Evolutionary conservation across 2,113 vertebrate genomes (phyloP).

Genomic region (Ammodramus savannarum): DNA sequence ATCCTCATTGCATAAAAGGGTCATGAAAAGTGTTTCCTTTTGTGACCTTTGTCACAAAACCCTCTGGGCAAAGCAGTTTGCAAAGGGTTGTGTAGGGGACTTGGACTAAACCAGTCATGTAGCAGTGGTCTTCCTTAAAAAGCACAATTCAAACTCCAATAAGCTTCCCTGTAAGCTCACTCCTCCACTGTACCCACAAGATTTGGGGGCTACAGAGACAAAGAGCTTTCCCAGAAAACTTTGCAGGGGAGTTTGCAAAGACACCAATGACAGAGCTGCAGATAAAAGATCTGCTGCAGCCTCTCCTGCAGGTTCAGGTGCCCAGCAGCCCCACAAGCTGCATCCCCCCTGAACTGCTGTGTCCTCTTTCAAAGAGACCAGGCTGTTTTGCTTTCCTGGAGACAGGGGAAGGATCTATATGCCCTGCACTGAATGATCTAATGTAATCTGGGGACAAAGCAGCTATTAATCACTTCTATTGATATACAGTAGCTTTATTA

Average conservation of each 20-base stretch:
- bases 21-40: not conserved
- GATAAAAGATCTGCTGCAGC: not conserved
- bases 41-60: not conserved
- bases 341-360: not conserved
- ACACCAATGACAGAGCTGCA: accelerated
- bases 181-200: not conserved
- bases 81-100: not conserved
- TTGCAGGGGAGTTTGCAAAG: not conserved
- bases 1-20: not conserved
- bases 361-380: not conserved
- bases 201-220: not conserved
- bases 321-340: not conserved
- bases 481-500: not conserved
- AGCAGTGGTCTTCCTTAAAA: not conserved
- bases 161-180: not conserved
- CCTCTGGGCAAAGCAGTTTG: not conserved
- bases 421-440: not conserved
- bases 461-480: conserved; percentile 37
- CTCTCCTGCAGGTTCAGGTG: not conserved
- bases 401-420: not conserved
- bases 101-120: not conserved
- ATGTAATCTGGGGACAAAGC: not conserved
- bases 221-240: not conserved
- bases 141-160: not conserved
- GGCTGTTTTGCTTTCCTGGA: not conserved